Base-by-base conservation (phyloP, 1,140 invertebrate genomes). In the Bombus consobrinus region DNA sequence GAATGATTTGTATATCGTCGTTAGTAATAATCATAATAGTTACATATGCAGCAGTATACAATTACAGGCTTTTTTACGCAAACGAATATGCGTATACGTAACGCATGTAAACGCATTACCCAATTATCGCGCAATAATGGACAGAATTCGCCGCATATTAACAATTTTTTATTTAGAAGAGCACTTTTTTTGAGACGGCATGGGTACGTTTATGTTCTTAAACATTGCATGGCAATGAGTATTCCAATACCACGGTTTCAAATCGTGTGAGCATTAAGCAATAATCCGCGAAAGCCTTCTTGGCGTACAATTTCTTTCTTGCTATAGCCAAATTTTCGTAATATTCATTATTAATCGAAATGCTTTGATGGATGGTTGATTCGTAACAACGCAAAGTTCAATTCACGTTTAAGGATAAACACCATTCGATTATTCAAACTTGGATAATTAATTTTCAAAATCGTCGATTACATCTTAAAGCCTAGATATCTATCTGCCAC, bases 151-250 rank as follows among this genome's bases (percentile, higher is more conserved):
- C 69, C 37, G 64, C 81, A 87, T 84, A 83, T 74, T 83, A 77
- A 82, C 81, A 85, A 80, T 83, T 87, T 81, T 72, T 77, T 64
- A 89, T 81, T 87, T 92, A 93, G 93, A 94, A 94, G 93, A 94
- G 93, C 93, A 94, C 94, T 94, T 94, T 91, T 43, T 92, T 90
- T 89, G 59, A 94, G 93, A 94, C 93, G 94, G 93, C 92, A 93
- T 93, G 87, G 86, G 89, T 93, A 87, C 68, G 76, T 62, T 81
- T 74, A 74, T 64, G 62, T 88, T 76, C 37, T 88, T 83, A 25
- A 74, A 76, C n/a, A 76, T 82, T 81, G 75, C 53, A 66, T 75
- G 85, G 59, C 76, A 68, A 88, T 37, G 73, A 76, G 59, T 37
- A 69, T 76, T 77, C 37, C 28, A 37, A 81, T 88, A 69, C 53